Percentiles rank a stretch among this genome's conserved stretches.
Evolutionary conservation across 2,797 vertebrate species (phyloP).

Genomic region (Trichosurus vulpecula): DNA sequence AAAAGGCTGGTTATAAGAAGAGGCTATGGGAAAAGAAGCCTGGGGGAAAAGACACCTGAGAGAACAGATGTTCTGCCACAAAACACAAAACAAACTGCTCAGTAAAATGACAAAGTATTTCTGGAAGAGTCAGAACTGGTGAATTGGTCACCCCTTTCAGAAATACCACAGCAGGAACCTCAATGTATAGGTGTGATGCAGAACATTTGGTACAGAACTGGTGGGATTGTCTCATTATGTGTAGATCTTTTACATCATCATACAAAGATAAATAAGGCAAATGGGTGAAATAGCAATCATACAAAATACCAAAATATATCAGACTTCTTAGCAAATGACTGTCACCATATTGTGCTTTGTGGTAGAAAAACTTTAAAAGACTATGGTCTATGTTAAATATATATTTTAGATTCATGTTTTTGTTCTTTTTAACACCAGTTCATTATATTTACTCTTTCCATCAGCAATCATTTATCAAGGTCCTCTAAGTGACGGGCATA

Average conservation of each 20-base stretch:
- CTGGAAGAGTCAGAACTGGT: constrained; percentile 98
- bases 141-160: constrained; percentile 90
- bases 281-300: not conserved
- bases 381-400: not conserved
- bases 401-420: not conserved
- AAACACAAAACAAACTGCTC: constrained; percentile 91
- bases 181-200: constrained; percentile 76
- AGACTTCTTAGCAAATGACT: not conserved
- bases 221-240: not conserved
- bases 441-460: not conserved
- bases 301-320: not conserved
- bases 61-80: constrained; percentile 93
- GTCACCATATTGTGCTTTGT: not conserved
- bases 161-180: constrained; percentile 95
- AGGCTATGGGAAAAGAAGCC: constrained; percentile 94
- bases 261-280: constrained; percentile 13
- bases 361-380: not conserved
- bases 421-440: not conserved
- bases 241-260: constrained; percentile 13
- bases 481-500: not conserved
- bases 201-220: not conserved
- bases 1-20: constrained; percentile 96
- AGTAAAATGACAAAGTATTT: constrained; percentile 97
- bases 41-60: constrained; percentile 89
- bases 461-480: not conserved